Percentiles rank a stretch among this genome's conserved stretches.
phyloP scores from a whole-genome alignment of 2,888 invertebrate genomes.

The Pachycephus smyrnensis region DNA sequence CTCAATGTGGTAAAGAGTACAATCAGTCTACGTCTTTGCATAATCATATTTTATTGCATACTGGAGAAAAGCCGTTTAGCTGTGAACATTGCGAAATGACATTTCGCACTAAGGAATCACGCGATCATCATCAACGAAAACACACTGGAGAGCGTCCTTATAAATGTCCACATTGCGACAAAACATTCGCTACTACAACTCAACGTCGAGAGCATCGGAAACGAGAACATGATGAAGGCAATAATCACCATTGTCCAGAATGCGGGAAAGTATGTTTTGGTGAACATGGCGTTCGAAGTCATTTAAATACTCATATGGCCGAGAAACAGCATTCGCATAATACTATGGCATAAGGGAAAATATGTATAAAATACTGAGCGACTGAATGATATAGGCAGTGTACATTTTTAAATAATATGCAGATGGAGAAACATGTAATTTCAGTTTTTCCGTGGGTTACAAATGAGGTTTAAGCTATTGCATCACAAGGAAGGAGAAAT shows the following conservation, averaged over 20 bases:
- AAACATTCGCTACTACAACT: conserved; percentile 20
- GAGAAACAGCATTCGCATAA: conserved; percentile 5
- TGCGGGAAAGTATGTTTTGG: conserved; percentile 20
- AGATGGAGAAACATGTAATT: neutral
- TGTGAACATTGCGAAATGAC: conserved; percentile 24
- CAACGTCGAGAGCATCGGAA: conserved; percentile 20
- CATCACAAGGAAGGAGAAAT: neutral
- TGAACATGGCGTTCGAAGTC: conserved; percentile 20
- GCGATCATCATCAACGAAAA: conserved; percentile 21
- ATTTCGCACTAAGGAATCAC: conserved; percentile 21
- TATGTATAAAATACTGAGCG: neutral
- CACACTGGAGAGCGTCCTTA: conserved; percentile 22
- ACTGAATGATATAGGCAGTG: neutral
- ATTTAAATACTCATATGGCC: conserved; percentile 19
- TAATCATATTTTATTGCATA: conserved; percentile 23
- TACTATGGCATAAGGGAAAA: neutral
- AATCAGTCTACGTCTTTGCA: conserved; percentile 21
- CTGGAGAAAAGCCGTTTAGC: conserved; percentile 19
- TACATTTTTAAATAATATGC: neutral
- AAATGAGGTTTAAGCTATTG: neutral
- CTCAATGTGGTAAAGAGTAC: conserved; percentile 23
- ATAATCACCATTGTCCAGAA: conserved; percentile 19
- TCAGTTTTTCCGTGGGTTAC: neutral
- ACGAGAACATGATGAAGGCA: conserved; percentile 21
- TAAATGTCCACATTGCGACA: conserved; percentile 20